phyloP scores from a whole-genome alignment of 1,140 invertebrate species.

The Coptotermes formosanus region DNA sequence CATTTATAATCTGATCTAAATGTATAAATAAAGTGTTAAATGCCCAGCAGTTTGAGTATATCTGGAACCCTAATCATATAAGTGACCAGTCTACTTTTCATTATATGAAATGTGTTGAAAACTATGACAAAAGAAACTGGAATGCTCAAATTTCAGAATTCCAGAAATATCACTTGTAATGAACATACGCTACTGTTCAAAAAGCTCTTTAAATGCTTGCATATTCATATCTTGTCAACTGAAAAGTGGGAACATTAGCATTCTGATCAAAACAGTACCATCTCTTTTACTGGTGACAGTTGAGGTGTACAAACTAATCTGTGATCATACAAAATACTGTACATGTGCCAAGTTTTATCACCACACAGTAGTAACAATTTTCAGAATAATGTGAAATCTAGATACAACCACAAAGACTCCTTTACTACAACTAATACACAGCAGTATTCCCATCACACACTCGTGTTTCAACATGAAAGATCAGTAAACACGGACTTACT shows the following conservation, averaged over 20 bases:
- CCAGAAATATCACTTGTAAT: not conserved
- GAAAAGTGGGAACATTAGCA: too few species aligned
- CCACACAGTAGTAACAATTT: not conserved
- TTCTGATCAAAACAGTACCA: too few species aligned
- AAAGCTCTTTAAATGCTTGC: not conserved
- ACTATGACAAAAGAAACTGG: not conserved
- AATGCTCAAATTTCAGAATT: not conserved
- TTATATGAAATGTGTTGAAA: not conserved
- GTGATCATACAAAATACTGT: too few species aligned
- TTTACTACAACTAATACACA: too few species aligned
- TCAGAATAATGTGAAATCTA: not conserved
- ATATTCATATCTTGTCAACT: not conserved
- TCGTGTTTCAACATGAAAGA: too few species aligned
- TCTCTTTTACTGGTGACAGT: too few species aligned
- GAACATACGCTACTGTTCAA: not conserved
- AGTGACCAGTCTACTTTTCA: not conserved
- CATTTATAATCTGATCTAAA: too few species aligned
- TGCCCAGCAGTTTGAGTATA: too few species aligned
- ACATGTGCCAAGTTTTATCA: not conserved
- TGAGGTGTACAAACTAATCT: too few species aligned
- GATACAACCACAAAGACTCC: not conserved
- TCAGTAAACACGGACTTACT: too few species aligned
- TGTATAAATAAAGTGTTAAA: too few species aligned
- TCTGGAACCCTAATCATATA: not conserved
- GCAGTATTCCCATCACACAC: too few species aligned